These are phyloP conservation scores for Ashinkailepas kermadecensis DNA, from an alignment of 2,888 invertebrate species.

Conservation along the genomic window DNA sequence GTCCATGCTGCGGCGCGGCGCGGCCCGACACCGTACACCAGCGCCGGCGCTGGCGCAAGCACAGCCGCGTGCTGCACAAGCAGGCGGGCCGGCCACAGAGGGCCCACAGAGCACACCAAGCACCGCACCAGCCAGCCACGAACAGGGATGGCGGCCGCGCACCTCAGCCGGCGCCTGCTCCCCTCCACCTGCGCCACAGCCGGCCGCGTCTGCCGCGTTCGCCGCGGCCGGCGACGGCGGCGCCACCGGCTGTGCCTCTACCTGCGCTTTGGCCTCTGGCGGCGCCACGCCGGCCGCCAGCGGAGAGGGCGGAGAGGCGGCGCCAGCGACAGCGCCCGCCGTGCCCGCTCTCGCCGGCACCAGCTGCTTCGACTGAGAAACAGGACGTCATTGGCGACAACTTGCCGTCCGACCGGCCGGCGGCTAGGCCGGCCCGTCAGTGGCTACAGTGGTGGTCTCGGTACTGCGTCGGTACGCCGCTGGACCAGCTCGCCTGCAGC, in stretches of 20 bases:
- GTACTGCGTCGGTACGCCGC: no score
- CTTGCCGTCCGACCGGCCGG: no score
- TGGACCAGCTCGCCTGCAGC: no score
- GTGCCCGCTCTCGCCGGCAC: neutral
- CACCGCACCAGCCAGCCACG: no score
- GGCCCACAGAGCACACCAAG: neutral
- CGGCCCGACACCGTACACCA: no score
- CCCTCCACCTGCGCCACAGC: slow-evolving; percentile 11
- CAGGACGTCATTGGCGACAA: neutral
- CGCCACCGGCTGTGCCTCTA: neutral
- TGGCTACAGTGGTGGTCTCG: no score
- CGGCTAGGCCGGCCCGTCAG: no score
- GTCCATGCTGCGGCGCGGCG: no score
- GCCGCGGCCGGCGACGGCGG: neutral
- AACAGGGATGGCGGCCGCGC: no score
- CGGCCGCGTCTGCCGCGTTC: neutral
- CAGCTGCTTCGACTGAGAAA: neutral
- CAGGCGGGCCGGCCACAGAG: neutral
- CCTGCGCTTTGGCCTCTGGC: neutral
- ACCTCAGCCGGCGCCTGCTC: neutral
- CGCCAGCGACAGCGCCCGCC: neutral
- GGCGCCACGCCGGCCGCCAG: neutral
- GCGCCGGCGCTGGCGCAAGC: no score
- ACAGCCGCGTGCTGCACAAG: neutral
- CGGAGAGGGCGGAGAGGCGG: neutral